These are phyloP conservation scores for Pseudochaenichthys georgianus DNA, from an alignment of 2,797 vertebrate genomes.

Conservation along the genomic window DNA sequence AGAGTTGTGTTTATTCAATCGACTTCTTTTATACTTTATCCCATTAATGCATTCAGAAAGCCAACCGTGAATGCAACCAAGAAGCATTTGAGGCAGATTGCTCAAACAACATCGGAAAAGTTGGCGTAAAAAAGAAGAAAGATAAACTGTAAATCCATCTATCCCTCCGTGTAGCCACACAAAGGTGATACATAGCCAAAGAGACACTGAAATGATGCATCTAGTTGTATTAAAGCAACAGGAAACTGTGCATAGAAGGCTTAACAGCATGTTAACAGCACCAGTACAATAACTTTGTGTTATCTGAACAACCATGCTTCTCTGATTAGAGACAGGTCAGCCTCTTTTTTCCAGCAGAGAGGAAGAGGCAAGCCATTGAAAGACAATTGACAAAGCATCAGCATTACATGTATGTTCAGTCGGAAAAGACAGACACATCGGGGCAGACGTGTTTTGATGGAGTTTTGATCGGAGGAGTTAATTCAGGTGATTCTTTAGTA, in stretches of 20 bases:
- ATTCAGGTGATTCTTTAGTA: slow-evolving; percentile 10
- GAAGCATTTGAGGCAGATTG: not conserved
- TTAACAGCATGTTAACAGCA: not conserved
- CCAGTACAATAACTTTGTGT: not conserved
- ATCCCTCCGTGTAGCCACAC: slow-evolving; percentile 7
- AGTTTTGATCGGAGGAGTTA: slow-evolving; percentile 18
- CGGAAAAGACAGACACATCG: slow-evolving; percentile 31
- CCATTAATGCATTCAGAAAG: not conserved
- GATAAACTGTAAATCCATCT: not conserved
- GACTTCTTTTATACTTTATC: not conserved
- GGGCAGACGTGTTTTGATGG: slow-evolving; percentile 18
- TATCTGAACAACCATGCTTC: slow-evolving; percentile 1
- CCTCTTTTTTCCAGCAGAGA: slow-evolving; percentile 26
- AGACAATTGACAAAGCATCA: slow-evolving; percentile 38
- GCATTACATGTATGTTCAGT: slow-evolving; percentile 30
- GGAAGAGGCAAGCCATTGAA: slow-evolving; percentile 26
- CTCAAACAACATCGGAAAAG: not conserved
- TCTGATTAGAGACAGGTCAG: slow-evolving; percentile 6
- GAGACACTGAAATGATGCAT: not conserved
- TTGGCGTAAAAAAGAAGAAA: not conserved
- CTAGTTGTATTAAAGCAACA: not conserved
- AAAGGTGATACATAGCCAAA: not conserved
- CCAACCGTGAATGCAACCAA: not conserved
- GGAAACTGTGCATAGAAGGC: not conserved
- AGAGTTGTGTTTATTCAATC: not conserved